Percentiles rank a stretch among this genome's conserved stretches.
phyloP scores from a whole-genome alignment of 2,888 invertebrate genomes.

The Cyrtodaria siliqua region DNA sequence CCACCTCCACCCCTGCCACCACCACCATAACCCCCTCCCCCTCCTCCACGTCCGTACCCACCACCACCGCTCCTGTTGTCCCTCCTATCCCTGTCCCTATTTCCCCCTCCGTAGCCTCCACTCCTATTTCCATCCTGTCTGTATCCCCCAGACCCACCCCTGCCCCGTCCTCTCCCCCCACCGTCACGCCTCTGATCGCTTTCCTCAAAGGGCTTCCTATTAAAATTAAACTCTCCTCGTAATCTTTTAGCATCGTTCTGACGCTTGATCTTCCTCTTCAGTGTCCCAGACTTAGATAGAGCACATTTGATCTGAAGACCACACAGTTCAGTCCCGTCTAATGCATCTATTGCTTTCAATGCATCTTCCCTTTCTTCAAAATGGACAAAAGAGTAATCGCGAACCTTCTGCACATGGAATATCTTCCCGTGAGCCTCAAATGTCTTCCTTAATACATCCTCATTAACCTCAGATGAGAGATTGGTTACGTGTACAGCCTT shows the following conservation, averaged over 20 bases:
- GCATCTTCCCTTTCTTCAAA: slow-evolving; percentile 51
- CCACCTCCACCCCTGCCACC: slow-evolving; percentile 5
- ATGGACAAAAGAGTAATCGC: slow-evolving; percentile 60
- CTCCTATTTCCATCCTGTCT: neutral
- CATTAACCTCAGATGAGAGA: slow-evolving; percentile 31
- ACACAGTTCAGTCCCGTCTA: slow-evolving; percentile 35
- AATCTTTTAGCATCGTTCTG: slow-evolving; percentile 24
- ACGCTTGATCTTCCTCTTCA: slow-evolving; percentile 38
- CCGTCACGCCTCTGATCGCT: neutral
- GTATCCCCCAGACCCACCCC: neutral
- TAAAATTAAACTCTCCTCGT: slow-evolving; percentile 24
- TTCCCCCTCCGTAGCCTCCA: slow-evolving; percentile 10
- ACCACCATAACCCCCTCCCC: slow-evolving; percentile 11
- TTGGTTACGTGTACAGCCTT: slow-evolving; percentile 53
- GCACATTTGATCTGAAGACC: slow-evolving; percentile 28
- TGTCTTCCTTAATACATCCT: slow-evolving; percentile 41
- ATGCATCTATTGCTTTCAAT: slow-evolving; percentile 38
- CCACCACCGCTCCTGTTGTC: neutral
- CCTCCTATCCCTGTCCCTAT: slow-evolving; percentile 12
- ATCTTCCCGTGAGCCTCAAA: slow-evolving; percentile 58
- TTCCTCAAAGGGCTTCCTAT: neutral
- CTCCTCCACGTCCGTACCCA: slow-evolving; percentile 8
- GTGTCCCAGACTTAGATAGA: slow-evolving; percentile 49
- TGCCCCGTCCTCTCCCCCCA: slow-evolving; percentile 2
- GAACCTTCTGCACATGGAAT: slow-evolving; percentile 50